These are phyloP conservation scores for Erythrolamprus reginae DNA, from an alignment of 2,113 vertebrate species.

Conservation along the genomic window DNA sequence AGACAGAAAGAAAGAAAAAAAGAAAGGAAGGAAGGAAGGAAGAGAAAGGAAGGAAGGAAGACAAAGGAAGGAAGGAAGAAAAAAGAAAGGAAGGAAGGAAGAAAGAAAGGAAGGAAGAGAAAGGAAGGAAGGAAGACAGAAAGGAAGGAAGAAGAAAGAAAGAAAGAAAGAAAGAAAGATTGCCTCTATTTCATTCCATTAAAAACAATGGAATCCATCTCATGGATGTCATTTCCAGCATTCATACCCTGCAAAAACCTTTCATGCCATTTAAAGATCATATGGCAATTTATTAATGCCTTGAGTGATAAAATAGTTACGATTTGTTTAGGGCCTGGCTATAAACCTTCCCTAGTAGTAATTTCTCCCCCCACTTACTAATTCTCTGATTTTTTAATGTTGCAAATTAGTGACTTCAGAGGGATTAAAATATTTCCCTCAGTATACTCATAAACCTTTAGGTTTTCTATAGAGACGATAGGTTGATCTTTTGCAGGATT, in stretches of 20 bases:
- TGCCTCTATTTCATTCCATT: neutral
- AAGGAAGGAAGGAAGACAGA: too few species aligned
- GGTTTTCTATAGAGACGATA: neutral
- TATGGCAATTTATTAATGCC: conserved; percentile 42
- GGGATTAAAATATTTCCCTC: neutral
- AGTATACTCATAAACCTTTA: neutral
- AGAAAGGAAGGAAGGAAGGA: too few species aligned
- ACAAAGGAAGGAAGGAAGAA: too few species aligned
- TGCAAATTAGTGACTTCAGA: neutral
- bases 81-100: too few species aligned
- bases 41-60: too few species aligned
- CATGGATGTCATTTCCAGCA: conserved; percentile 33
- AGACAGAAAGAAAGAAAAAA: too few species aligned
- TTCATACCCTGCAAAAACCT: conserved; percentile 47
- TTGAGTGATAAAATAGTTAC: conserved; percentile 16
- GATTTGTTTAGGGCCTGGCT: conserved; percentile 36
- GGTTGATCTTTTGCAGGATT: neutral
- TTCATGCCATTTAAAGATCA: conserved; percentile 32
- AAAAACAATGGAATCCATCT: conserved; percentile 1
- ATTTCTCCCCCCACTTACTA: neutral
- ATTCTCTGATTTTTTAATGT: neutral
- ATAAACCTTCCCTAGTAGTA: conserved; percentile 22
- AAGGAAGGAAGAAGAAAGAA: too few species aligned
- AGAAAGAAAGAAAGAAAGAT: too few species aligned
- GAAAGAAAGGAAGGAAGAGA: too few species aligned